phyloP scores from a whole-genome alignment of 2,797 vertebrate species.

The Staurois parvus region DNA sequence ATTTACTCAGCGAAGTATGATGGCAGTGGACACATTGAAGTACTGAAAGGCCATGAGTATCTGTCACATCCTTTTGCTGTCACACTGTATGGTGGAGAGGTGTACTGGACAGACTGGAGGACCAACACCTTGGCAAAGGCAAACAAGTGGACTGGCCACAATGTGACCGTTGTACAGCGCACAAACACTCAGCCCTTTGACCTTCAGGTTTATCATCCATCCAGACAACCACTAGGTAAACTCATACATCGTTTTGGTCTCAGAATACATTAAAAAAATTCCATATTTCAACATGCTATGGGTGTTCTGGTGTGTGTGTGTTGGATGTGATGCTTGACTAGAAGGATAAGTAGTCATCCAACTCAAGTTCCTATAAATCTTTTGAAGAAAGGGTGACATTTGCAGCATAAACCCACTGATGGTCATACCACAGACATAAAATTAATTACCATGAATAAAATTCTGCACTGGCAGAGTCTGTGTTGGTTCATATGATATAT shows the following conservation, averaged over 20 bases:
- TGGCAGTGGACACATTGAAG: constrained; percentile 93
- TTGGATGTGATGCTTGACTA: too few relatives aligned
- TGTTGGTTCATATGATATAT: too few relatives aligned
- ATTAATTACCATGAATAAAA: too few relatives aligned
- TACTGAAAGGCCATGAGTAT: constrained; percentile 95
- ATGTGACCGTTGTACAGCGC: constrained; percentile 94
- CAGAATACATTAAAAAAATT: too few relatives aligned
- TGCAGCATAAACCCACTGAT: too few relatives aligned
- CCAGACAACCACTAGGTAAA: constrained; percentile 92
- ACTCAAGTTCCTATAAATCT: too few relatives aligned
- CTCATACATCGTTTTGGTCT: neutral
- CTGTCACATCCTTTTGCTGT: constrained; percentile 96
- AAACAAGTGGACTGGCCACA: constrained; percentile 98
- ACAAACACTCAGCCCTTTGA: constrained; percentile 98
- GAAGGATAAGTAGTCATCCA: too few relatives aligned
- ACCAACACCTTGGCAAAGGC: constrained; percentile 97
- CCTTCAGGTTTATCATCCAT: constrained; percentile 96
- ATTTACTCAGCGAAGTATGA: constrained; percentile 97
- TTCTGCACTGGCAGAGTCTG: too few relatives aligned
- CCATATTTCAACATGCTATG: too few relatives aligned
- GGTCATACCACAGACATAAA: too few relatives aligned
- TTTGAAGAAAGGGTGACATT: too few relatives aligned
- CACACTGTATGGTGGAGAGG: constrained; percentile 94
- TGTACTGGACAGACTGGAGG: constrained; percentile 98
- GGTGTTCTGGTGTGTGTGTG: too few relatives aligned